Conservation (phyloP, 2,113 vertebrate species). For the Rostratula benghalensis region DNA sequence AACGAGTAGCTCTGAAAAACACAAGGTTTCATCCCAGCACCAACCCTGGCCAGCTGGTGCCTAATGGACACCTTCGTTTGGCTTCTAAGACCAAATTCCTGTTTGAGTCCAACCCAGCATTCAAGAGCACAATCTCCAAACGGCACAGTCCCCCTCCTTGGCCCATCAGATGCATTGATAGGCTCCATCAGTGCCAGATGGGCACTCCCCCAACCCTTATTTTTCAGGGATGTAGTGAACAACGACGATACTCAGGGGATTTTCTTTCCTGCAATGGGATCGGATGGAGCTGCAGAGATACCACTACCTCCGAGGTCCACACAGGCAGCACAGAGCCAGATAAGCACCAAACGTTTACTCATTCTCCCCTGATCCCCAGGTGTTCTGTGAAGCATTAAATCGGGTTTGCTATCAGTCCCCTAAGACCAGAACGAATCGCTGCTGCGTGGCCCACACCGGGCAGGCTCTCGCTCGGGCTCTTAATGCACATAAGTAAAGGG, state of each 20-base stretch:
- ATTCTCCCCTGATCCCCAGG: not conserved
- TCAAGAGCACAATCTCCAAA: not conserved
- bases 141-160: not conserved
- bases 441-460: not conserved
- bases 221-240: rapidly evolving
- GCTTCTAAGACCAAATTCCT: not conserved
- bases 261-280: not conserved
- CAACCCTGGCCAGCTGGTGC: too few species aligned
- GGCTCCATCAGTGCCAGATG: not conserved
- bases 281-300: not conserved
- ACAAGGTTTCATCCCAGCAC: not conserved
- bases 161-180: rapidly evolving
- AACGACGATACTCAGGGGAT: not conserved
- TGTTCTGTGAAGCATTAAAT: not conserved
- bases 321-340: not conserved
- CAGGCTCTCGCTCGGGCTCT: rapidly evolving
- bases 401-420: not conserved
- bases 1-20: not conserved
- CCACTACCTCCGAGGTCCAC: not conserved
- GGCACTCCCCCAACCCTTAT: not conserved
- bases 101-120: rapidly evolving
- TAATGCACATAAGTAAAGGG: not conserved
- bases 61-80: rapidly evolving
- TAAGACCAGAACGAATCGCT: not conserved
- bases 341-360: not conserved